A percentile compares a stretch with the other conserved stretches of the same genome.
Conservation (phyloP, 2,888 invertebrate species). For the Acrobasis suavella region DNA sequence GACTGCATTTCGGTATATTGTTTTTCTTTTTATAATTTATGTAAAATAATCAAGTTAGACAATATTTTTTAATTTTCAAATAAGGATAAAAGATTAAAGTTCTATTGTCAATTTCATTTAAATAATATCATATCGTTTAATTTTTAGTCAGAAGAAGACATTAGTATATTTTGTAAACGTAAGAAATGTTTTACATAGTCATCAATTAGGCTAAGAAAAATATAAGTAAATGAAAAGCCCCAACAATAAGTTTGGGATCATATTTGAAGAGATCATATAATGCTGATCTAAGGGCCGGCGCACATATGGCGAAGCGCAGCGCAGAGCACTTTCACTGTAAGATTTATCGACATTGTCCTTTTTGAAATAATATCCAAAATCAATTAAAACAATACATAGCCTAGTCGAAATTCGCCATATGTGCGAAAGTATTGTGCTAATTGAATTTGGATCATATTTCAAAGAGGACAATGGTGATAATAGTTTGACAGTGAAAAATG, state of each 20-base stretch:
- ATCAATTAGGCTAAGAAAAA: neutral
- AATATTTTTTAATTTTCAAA: neutral
- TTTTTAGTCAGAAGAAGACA: constrained; percentile 19
- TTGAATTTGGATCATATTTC: too few species aligned
- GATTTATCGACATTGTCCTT: too few species aligned
- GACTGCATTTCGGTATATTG: neutral
- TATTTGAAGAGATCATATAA: neutral
- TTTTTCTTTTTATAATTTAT: neutral
- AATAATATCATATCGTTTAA: constrained; percentile 10
- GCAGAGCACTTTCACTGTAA: too few species aligned
- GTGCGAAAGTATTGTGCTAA: too few species aligned
- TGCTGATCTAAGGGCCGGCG: too few species aligned
- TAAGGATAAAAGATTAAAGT: neutral
- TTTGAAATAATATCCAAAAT: too few species aligned
- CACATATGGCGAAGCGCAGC: too few species aligned
- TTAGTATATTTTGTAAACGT: neutral
- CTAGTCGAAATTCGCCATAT: too few species aligned
- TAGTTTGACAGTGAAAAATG: too few species aligned
- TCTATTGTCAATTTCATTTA: neutral
- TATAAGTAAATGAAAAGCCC: neutral
- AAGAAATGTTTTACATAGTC: constrained; percentile 12
- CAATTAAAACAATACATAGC: too few species aligned
- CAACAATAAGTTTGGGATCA: neutral
- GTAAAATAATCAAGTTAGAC: too few species aligned
- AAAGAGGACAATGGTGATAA: too few species aligned